These are phyloP conservation scores for Protonemura montana DNA, from an alignment of 2,888 invertebrate species.

Conservation along the genomic window DNA sequence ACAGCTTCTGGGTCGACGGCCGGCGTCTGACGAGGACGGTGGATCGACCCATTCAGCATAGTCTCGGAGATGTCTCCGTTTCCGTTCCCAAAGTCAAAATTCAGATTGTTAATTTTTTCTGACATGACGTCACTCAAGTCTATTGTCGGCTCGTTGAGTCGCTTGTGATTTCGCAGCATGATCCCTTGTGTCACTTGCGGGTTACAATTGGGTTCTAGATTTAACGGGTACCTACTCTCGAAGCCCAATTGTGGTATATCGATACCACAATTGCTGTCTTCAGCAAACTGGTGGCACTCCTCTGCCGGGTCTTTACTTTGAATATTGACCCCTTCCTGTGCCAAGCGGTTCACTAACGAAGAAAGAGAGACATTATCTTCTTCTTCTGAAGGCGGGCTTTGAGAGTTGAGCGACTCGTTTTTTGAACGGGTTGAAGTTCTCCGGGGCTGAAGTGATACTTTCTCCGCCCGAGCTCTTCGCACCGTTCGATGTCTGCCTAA, in stretches of 20 bases:
- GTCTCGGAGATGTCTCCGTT: not conserved
- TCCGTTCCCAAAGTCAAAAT: slow-evolving; percentile 28
- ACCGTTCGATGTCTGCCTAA: slow-evolving; percentile 9
- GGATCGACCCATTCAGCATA: not conserved
- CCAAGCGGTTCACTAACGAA: slow-evolving; percentile 8
- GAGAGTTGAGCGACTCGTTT: slow-evolving; percentile 38
- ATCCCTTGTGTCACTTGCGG: slow-evolving; percentile 58
- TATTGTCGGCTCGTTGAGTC: slow-evolving; percentile 56
- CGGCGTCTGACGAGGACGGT: slow-evolving; percentile 15
- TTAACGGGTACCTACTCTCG: slow-evolving; percentile 24
- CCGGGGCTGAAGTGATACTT: not conserved
- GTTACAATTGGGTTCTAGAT: not conserved
- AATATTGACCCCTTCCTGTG: not conserved
- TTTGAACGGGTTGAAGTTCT: slow-evolving; percentile 31
- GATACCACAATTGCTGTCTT: not conserved
- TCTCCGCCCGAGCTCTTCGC: not conserved
- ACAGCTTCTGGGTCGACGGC: not conserved
- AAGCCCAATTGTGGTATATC: slow-evolving; percentile 32
- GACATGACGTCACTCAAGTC: slow-evolving; percentile 46
- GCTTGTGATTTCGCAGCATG: slow-evolving; percentile 69
- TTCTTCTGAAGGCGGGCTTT: slow-evolving; percentile 41
- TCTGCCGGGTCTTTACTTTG: not conserved
- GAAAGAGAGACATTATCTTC: slow-evolving; percentile 49
- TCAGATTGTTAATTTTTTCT: slow-evolving; percentile 50
- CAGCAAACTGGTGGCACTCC: not conserved